Base-by-base conservation (phyloP, 2,797 vertebrate species). In the Thunnus albacares region DNA sequence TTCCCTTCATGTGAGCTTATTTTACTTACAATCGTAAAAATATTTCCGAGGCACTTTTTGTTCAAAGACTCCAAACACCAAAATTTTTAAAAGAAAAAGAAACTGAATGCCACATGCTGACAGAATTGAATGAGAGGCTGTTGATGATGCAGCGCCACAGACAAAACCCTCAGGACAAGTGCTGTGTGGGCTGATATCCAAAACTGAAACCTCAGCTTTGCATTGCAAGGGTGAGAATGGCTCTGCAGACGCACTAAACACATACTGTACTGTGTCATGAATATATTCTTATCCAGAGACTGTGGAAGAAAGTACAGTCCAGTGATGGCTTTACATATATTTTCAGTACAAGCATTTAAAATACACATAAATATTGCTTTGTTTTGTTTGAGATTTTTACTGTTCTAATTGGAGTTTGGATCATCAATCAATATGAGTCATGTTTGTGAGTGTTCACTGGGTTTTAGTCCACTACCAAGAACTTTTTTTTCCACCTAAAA, bases 21-120 rank as follows among this genome's bases (percentile, higher is more conserved):
- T 74, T 78, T 51, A 79, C 82, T 80, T 71, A 22, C 18, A 33
- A 12, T 84, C 6, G 24, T 88, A 73, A 84, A 90, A 87, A 83
- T 79, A 72, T 78, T 85, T 80, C 20, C 66, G 35, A 49, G 55
- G 20, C 52, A 41, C 18, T 61, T 60, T 77, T 77, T 12, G 24
- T 53, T 82, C 53, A 74, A 24, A 30, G 51, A 24, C 28, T 24
- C 24, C 24, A 24, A 24, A 24, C 13, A 43, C 35, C 13, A 43
- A 43, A 43, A 14, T 13, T 10, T 38, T 38, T 38, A 38, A 26
- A 45, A 45, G 68, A 60, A 12, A 24, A 20, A 63, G 47, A 28
- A 65, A 35, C 1, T 58, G 17, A 30, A 28, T 38, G 67, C 70
- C 13, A 28, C 33, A 74, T 24, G 55, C 52, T 70, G 65, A 45